Evolutionary conservation across 2,113 vertebrate species (phyloP).

Genomic region (Marcusenius ussheri): DNA sequence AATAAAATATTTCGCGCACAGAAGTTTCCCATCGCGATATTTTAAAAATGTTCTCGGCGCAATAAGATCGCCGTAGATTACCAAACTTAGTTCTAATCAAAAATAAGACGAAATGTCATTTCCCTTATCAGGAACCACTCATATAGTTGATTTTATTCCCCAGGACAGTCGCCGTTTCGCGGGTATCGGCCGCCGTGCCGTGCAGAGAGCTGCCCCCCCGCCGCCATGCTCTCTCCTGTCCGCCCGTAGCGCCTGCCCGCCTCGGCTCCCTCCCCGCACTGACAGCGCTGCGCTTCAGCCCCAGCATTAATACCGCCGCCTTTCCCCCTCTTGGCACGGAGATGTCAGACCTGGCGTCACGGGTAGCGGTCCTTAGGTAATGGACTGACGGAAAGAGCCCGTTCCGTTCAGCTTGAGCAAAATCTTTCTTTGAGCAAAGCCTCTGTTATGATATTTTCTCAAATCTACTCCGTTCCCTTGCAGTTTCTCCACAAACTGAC

Average conservation of each 20-base stretch:
- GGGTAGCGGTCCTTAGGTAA: background rate
- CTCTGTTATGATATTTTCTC: background rate
- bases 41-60: slow-evolving; percentile 1
- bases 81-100: background rate
- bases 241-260: background rate
- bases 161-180: background rate
- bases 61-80: background rate
- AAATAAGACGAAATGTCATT: slow-evolving; percentile 7
- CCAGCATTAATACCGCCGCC: slow-evolving; percentile 8
- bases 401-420: background rate
- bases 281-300: background rate
- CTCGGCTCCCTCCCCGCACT: background rate
- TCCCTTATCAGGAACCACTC: background rate
- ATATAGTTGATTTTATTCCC: background rate
- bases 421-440: background rate
- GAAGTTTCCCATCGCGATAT: background rate
- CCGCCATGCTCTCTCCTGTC: background rate
- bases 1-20: background rate
- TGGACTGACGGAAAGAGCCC: background rate
- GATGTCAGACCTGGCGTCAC: slow-evolving; percentile 15
- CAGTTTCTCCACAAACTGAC: background rate
- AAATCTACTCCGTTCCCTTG: background rate
- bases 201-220: background rate
- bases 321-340: background rate
- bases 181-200: background rate